These are phyloP conservation scores for Aphis craccivora DNA, from an alignment of 1,140 invertebrate genomes.

Conservation along the genomic window DNA sequence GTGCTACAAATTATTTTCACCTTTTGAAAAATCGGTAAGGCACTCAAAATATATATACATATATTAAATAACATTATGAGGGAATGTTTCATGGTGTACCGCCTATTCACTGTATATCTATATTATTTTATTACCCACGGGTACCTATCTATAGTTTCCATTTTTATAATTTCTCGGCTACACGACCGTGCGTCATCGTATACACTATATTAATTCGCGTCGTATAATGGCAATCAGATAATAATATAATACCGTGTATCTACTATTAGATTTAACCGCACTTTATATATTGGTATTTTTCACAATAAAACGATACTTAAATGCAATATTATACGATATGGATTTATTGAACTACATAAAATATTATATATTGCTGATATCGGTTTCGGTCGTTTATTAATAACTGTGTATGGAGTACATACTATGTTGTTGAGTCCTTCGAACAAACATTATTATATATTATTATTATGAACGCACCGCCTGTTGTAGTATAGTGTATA, in stretches of 20 bases:
- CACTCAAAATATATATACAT: neutral
- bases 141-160: neutral
- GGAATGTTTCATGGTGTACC: neutral
- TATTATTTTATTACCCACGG: neutral
- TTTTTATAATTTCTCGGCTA: neutral
- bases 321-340: neutral
- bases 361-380: neutral
- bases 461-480: neutral
- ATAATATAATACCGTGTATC: conserved; percentile 18
- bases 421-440: neutral
- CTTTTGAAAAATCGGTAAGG: neutral
- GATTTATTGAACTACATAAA: neutral
- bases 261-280: neutral
- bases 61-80: neutral
- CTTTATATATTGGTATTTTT: neutral
- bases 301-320: conserved; percentile 7
- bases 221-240: neutral
- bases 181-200: neutral
- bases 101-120: neutral
- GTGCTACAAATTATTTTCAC: neutral
- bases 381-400: neutral
- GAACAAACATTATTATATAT: neutral
- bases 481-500: neutral
- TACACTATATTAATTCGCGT: neutral
- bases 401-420: neutral